Evolutionary conservation across 1,140 invertebrate genomes (phyloP).

Genomic region (Trachelipus rathkii): DNA sequence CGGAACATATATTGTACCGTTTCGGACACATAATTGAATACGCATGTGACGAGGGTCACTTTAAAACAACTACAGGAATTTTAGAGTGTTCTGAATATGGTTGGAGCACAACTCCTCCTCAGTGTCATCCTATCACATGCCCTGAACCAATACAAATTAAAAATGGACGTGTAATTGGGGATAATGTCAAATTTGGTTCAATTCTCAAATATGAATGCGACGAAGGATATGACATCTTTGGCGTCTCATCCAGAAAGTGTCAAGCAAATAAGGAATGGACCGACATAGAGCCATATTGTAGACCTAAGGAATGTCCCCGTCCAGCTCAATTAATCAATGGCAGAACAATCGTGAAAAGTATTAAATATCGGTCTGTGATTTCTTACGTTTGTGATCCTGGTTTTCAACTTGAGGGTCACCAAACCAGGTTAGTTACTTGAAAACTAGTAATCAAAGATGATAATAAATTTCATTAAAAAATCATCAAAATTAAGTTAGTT

Average conservation of each 20-base stretch:
- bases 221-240: constrained; percentile 49
- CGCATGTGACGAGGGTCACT: constrained; percentile 50
- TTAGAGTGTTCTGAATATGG: constrained; percentile 47
- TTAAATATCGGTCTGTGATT: constrained; percentile 46
- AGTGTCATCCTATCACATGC: constrained; percentile 44
- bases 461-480: too few relatives aligned
- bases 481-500: too few relatives aligned
- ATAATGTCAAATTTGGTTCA: constrained; percentile 32
- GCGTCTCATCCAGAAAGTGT: constrained; percentile 46
- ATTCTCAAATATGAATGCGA: constrained; percentile 46
- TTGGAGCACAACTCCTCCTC: constrained; percentile 44
- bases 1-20: constrained; percentile 30
- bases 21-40: constrained; percentile 46
- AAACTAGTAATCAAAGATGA: not conserved
- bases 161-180: constrained; percentile 36
- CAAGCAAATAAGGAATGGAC: constrained; percentile 49
- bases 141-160: constrained; percentile 39
- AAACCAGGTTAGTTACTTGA: constrained; percentile 28
- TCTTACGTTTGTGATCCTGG: constrained; percentile 50
- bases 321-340: constrained; percentile 47
- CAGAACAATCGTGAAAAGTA: constrained; percentile 43
- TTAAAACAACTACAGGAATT: constrained; percentile 44
- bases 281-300: constrained; percentile 47
- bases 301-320: constrained; percentile 45
- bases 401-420: constrained; percentile 47